A percentile compares a stretch with the other conserved stretches of the same genome.
phyloP scores from a whole-genome alignment of 2,113 vertebrate genomes.

The Meriones unguiculatus region DNA sequence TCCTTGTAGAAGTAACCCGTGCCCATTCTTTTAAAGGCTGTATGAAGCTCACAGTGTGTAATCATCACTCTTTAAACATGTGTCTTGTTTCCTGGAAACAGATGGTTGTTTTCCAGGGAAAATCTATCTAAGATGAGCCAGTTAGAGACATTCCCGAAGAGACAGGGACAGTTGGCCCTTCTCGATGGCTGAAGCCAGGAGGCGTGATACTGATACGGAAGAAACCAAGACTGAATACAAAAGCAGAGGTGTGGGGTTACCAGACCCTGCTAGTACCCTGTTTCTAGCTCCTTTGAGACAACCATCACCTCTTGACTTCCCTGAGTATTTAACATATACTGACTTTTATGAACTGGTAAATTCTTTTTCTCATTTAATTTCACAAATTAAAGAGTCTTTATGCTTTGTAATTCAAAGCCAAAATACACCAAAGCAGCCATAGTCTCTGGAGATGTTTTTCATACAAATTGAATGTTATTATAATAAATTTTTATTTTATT shows the following conservation, averaged over 20 bases:
- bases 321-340: not conserved
- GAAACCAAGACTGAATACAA: not conserved
- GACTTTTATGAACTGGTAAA: not conserved
- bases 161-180: not conserved
- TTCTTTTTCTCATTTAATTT: not conserved
- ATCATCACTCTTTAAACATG: not conserved
- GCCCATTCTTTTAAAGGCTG: not conserved
- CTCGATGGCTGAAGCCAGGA: not conserved
- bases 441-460: not conserved
- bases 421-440: not conserved
- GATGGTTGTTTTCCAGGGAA: not conserved
- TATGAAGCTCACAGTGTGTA: not conserved
- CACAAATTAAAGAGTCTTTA: too few relatives aligned
- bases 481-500: not conserved
- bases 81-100: not conserved
- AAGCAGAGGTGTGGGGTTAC: not conserved
- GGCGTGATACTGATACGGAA: not conserved
- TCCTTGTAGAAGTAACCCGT: not conserved
- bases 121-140: not conserved
- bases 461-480: not conserved
- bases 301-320: not conserved
- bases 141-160: constrained; percentile 1
- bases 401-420: not conserved
- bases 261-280: not conserved
- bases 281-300: not conserved